phyloP scores from a whole-genome alignment of 2,797 vertebrate species.

The Melanotaenia trifasciata region DNA sequence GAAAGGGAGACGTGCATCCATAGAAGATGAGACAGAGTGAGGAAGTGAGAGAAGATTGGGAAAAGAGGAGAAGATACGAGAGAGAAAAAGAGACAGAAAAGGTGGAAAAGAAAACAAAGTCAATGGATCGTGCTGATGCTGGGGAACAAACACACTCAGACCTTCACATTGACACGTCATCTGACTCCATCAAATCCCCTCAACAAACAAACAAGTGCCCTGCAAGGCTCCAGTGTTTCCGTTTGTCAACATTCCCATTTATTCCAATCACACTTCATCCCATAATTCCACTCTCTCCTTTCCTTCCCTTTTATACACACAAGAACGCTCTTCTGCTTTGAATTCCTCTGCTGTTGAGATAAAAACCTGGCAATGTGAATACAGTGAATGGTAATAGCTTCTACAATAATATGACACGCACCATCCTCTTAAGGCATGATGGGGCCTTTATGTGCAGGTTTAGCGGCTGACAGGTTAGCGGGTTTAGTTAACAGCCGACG shows the following conservation, averaged over 20 bases:
- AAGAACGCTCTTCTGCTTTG: conserved; percentile 27
- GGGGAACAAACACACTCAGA: conserved; percentile 15
- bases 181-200: conserved; percentile 64
- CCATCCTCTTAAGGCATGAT: conserved; percentile 77
- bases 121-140: conserved; percentile 27
- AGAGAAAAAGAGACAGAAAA: conserved; percentile 17
- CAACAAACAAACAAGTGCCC: conserved; percentile 67
- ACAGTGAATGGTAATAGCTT: conserved; percentile 65
- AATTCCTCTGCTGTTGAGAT: conserved; percentile 33
- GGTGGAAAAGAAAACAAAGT: conserved; percentile 35
- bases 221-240: conserved; percentile 41
- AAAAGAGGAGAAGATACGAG: conserved; percentile 3
- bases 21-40: neutral
- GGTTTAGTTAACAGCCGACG: conserved; percentile 78
- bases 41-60: conserved; percentile 6
- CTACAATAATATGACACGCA: conserved; percentile 57
- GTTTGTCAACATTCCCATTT: conserved; percentile 70
- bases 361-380: conserved; percentile 47
- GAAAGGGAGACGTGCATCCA: conserved; percentile 32
- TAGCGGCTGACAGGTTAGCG: conserved; percentile 80
- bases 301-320: conserved; percentile 31
- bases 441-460: conserved; percentile 79
- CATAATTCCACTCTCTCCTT: conserved; percentile 59
- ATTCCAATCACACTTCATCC: conserved; percentile 74
- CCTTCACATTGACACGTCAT: conserved; percentile 34